Evolutionary conservation across 2,113 vertebrate genomes (phyloP).

Genomic region (Sciurus niger): DNA sequence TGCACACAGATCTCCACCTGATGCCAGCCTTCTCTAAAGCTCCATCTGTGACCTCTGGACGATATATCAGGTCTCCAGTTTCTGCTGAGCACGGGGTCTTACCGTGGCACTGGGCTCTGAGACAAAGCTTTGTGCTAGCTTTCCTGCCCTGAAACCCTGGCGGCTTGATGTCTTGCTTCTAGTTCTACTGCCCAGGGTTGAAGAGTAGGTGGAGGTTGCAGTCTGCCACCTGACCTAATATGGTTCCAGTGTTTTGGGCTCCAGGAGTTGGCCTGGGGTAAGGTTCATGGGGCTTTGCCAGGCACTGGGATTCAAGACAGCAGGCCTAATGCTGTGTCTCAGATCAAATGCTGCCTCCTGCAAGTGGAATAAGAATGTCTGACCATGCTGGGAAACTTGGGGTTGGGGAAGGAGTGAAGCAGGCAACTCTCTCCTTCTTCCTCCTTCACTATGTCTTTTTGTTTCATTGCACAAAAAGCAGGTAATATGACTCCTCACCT

Average conservation of each 20-base stretch:
- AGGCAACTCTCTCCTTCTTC: too few species aligned
- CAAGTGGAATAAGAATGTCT: not conserved
- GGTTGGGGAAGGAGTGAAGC: too few species aligned
- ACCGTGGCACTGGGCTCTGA: not conserved
- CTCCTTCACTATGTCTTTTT: too few species aligned
- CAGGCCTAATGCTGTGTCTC: not conserved
- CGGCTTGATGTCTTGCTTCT: not conserved
- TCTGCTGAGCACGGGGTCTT: too few species aligned
- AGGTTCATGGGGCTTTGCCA: too few species aligned
- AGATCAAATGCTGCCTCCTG: too few species aligned
- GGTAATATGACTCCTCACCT: too few species aligned
- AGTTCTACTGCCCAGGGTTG: not conserved
- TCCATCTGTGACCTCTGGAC: not conserved
- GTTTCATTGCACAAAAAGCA: too few species aligned
- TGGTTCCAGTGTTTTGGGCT: too few species aligned
- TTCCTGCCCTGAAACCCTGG: not conserved
- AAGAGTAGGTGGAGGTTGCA: not conserved
- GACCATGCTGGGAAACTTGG: too few species aligned
- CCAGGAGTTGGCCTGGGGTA: too few species aligned
- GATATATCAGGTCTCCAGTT: not conserved
- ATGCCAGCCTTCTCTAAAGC: not conserved
- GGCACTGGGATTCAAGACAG: not conserved
- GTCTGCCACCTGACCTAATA: not conserved
- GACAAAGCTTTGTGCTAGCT: not conserved
- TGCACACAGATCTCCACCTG: not conserved